phyloP scores from a whole-genome alignment of 2,888 invertebrate genomes.

The Sphinx pinastri region DNA sequence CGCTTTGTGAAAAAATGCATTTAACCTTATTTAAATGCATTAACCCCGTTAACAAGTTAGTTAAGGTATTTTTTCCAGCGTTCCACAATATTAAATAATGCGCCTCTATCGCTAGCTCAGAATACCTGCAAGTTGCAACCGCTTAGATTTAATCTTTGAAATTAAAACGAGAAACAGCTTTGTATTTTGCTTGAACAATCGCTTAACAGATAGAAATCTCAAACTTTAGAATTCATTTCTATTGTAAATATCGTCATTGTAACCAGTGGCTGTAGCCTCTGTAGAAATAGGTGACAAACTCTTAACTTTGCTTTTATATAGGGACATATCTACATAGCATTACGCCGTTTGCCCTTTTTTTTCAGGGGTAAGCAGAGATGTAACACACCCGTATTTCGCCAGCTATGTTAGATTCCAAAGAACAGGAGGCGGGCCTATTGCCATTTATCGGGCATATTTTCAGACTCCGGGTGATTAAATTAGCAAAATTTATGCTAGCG shows the following conservation, averaged over 20 bases:
- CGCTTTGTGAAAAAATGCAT: slow-evolving; percentile 5
- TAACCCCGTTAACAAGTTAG: not conserved
- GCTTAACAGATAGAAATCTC: slow-evolving; percentile 54
- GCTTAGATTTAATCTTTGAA: slow-evolving; percentile 51
- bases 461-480: too few relatives aligned
- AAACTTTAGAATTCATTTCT: slow-evolving; percentile 54
- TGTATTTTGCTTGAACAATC: slow-evolving; percentile 49
- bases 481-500: too few relatives aligned
- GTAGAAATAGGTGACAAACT: not conserved
- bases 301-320: not conserved
- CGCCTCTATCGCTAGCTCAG: slow-evolving; percentile 39
- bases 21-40: not conserved
- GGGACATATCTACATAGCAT: too few relatives aligned
- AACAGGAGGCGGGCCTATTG: too few relatives aligned
- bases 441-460: too few relatives aligned
- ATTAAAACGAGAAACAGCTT: slow-evolving; percentile 47
- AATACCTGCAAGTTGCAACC: slow-evolving; percentile 36
- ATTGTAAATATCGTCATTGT: slow-evolving; percentile 36
- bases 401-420: too few relatives aligned
- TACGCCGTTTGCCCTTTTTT: too few relatives aligned
- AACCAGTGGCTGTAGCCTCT: not conserved
- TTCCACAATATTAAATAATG: slow-evolving; percentile 40
- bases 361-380: too few relatives aligned
- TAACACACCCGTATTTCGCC: too few relatives aligned
- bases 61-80: not conserved